Conservation (phyloP, 2,888 invertebrate species). For the Schizaphis graminum region DNA sequence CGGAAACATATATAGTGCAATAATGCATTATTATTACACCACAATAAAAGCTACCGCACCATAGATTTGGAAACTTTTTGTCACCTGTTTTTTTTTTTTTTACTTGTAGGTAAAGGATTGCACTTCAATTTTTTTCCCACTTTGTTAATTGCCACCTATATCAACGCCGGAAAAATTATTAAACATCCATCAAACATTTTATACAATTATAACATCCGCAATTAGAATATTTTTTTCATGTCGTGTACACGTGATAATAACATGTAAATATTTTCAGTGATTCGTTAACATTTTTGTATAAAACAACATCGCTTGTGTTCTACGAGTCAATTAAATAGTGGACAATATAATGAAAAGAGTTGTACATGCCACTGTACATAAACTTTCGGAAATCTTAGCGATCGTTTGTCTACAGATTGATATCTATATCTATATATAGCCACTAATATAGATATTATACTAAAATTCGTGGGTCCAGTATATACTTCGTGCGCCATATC, state of each 20-base stretch:
- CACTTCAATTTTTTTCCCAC: background rate
- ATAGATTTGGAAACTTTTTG: background rate
- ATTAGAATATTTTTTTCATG: background rate
- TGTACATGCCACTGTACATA: background rate
- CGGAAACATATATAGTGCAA: background rate
- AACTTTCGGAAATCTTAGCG: background rate
- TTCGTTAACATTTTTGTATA: background rate
- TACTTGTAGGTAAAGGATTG: background rate
- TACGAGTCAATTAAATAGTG: background rate
- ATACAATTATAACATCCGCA: background rate
- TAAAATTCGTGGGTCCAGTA: background rate
- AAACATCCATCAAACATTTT: background rate
- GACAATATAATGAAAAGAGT: background rate
- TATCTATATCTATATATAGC: background rate
- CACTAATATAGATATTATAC: background rate
- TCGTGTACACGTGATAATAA: background rate
- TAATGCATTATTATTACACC: background rate
- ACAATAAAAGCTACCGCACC: background rate
- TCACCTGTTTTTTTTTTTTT: background rate
- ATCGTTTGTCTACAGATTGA: background rate
- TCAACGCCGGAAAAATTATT: background rate
- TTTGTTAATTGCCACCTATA: background rate
- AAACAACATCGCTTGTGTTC: background rate
- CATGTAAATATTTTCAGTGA: background rate
- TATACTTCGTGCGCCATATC: background rate